These are phyloP conservation scores for Sinocyclocheilus anophthalmus DNA, from an alignment of 2,113 vertebrate genomes.

Conservation along the genomic window DNA sequence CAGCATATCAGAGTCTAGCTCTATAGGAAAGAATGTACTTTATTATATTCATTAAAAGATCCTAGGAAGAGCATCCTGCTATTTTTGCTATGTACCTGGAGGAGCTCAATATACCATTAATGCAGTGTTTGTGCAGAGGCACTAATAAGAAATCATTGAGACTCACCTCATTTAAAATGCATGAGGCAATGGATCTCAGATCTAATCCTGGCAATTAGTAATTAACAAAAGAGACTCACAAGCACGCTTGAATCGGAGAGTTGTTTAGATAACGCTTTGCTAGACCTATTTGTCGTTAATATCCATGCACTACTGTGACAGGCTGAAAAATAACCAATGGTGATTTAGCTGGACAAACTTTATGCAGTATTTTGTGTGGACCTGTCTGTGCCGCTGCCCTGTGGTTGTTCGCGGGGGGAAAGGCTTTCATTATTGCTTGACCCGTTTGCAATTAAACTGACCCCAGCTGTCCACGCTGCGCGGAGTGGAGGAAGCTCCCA, in stretches of 20 bases:
- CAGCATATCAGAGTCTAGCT: neutral
- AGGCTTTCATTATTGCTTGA: constrained; percentile 43
- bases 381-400: neutral
- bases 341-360: neutral
- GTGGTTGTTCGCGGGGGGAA: neutral
- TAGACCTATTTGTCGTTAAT: constrained; percentile 37
- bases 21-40: neutral
- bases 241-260: constrained; percentile 9
- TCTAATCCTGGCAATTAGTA: constrained; percentile 47
- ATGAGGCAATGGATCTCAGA: constrained; percentile 40
- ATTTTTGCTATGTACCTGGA: neutral
- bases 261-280: constrained; percentile 30
- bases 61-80: neutral
- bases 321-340: constrained; percentile 18
- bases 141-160: constrained; percentile 23
- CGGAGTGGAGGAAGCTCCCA: neutral
- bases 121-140: constrained; percentile 10
- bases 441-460: constrained; percentile 44
- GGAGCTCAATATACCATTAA: neutral
- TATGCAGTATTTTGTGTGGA: constrained; percentile 17
- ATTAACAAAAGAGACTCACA: constrained; percentile 16
- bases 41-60: neutral
- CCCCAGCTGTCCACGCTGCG: constrained; percentile 11
- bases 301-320: neutral
- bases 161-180: constrained; percentile 38